Base-by-base conservation (phyloP, 2,888 invertebrate genomes). In the Ypsolopha scabrella region DNA sequence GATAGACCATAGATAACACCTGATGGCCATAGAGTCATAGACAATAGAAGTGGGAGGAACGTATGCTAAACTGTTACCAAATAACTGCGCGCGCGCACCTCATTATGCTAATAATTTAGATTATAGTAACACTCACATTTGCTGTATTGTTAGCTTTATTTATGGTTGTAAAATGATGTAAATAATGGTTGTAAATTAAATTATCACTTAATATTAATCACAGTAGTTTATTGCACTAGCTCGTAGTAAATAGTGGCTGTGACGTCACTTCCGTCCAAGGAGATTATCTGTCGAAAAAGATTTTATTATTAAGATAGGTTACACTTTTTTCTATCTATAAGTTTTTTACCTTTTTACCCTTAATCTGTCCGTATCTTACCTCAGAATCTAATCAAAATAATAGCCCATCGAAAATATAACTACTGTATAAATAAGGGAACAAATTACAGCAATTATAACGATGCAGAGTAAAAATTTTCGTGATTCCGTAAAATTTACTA, bases 21-120 rank as follows among this genome's bases (percentile, higher is more conserved):
- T 14, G 37, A 47, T 47, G 47, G 47, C 47, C 43, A 43, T 43
- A 24, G 24, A 24, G 48, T 53, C 57, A 54, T 50, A 70, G 63
- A 75, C 76, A 75, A 75, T 76, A 57, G 70, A 54, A 50, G 56
- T 55, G 64, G 75, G 75, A 59, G 71, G 66, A 58, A 55, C 60
- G n/a, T 61, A 66, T 68, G 66, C 61, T 63, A 61, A 63, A 57
- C 49, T 45, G 43, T 13, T 39, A 39, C 52, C 46, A 50, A 41
- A 41, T 39, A 24, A 43, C 37, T 36, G 47, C 47, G 47, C 37
- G 37, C 9, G 47, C 47, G 37, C 47, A 47, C 7, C 37, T 37
- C 37, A 47, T 47, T 47, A 47, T 47, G 47, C 37, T 47, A 47
- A 47, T 47, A 36, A 24, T 14, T 14, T 36, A 7, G 35, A 47